Conservation (phyloP, 2,113 vertebrate species). For the Rhynchopsitta pachyrhyncha region DNA sequence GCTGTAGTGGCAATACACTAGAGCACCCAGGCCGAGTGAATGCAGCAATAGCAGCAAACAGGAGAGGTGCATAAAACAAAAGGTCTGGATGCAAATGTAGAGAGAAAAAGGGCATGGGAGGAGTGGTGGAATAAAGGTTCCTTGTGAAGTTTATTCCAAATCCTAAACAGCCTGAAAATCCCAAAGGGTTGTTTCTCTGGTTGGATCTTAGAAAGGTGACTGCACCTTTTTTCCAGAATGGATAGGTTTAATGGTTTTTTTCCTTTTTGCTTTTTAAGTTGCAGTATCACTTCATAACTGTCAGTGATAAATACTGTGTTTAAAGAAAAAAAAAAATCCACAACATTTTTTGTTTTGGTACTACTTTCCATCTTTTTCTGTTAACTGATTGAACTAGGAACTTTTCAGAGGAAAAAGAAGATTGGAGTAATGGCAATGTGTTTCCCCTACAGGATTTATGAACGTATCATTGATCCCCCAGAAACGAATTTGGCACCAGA, state of each 20-base stretch:
- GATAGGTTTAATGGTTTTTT: background rate
- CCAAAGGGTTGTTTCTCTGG: background rate
- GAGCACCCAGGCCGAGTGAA: background rate
- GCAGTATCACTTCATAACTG: background rate
- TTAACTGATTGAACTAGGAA: background rate
- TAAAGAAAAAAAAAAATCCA: rapidly evolving
- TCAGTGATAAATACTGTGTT: background rate
- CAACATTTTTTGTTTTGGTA: background rate
- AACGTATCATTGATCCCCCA: slow-evolving; percentile 90
- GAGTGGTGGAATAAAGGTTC: background rate
- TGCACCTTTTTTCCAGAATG: background rate
- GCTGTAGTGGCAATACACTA: rapidly evolving
- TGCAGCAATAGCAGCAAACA: rapidly evolving
- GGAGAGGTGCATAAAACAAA: background rate
- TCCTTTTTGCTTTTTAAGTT: background rate
- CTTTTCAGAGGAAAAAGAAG: background rate
- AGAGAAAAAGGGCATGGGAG: background rate
- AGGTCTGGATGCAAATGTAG: background rate
- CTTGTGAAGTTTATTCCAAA: background rate
- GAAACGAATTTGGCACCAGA: slow-evolving; percentile 87
- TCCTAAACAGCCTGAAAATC: background rate
- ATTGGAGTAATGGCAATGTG: slow-evolving; percentile 2
- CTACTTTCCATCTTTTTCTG: background rate
- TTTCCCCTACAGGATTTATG: slow-evolving; percentile 89
- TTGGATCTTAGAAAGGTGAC: background rate